A percentile compares a stretch with the other conserved stretches of the same genome.
These are phyloP conservation scores for Gnathonemus echidnorhynchus DNA, from an alignment of 2,113 vertebrate species.

Conservation along the genomic window DNA sequence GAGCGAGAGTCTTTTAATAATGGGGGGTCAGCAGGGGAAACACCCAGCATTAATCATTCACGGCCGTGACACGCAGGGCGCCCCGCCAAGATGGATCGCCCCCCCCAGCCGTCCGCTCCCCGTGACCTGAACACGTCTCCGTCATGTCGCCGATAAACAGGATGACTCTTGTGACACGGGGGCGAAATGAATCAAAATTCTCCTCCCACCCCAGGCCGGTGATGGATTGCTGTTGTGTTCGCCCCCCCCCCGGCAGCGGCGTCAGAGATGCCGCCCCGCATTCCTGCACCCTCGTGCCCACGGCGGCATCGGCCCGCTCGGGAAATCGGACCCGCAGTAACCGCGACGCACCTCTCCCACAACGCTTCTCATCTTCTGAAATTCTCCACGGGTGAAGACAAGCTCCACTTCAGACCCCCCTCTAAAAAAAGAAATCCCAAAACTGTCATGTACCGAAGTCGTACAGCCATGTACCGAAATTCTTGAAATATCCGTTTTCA, in stretches of 20 bases:
- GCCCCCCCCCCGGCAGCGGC: neutral
- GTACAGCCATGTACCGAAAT: neutral
- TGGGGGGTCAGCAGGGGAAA: slow-evolving; percentile 59
- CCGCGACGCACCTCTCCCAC: neutral
- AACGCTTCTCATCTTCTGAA: neutral
- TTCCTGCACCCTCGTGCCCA: neutral
- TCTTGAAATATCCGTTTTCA: slow-evolving; percentile 1
- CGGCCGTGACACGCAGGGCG: slow-evolving; percentile 40
- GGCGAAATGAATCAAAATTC: slow-evolving; percentile 34
- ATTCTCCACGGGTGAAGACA: neutral
- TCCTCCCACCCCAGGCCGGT: slow-evolving; percentile 7
- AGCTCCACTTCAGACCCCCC: neutral
- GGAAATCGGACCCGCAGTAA: neutral
- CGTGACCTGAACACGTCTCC: slow-evolving; percentile 45
- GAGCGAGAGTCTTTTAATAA: slow-evolving; percentile 63
- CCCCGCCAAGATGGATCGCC: slow-evolving; percentile 51
- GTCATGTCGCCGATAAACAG: slow-evolving; percentile 48
- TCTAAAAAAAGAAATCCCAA: neutral
- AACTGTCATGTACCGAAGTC: neutral
- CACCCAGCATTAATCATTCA: slow-evolving; percentile 62
- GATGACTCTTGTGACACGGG: slow-evolving; percentile 47
- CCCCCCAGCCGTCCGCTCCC: slow-evolving; percentile 37
- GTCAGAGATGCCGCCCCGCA: neutral
- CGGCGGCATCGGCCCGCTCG: neutral
- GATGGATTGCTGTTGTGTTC: slow-evolving; percentile 34